These are phyloP conservation scores for Sebastes matsubarae DNA, from an alignment of 2,797 vertebrate genomes.

Conservation along the genomic window DNA sequence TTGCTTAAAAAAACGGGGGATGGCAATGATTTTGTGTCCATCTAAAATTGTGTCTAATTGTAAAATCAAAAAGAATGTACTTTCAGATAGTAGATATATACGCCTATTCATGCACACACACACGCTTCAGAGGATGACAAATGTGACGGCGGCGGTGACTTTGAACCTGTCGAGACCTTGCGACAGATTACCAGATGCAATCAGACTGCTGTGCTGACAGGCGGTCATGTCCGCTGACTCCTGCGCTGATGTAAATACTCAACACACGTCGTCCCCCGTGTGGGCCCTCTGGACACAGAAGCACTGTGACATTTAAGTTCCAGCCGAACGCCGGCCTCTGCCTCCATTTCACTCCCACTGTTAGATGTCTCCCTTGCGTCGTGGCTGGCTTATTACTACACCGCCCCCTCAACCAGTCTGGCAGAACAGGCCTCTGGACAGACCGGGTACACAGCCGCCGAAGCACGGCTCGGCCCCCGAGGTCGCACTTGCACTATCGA, in stretches of 20 bases:
- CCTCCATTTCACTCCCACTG: conserved; percentile 19
- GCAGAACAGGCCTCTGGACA: conserved; percentile 58
- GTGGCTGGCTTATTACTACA: background rate
- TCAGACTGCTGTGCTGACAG: conserved; percentile 43
- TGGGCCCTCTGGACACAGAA: conserved; percentile 46
- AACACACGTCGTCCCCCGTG: conserved; percentile 21
- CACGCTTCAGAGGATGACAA: conserved; percentile 9
- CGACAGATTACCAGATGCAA: conserved; percentile 30
- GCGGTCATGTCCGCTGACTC: conserved; percentile 43
- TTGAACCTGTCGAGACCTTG: conserved; percentile 21
- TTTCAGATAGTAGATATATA: conserved; percentile 4
- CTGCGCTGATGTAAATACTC: conserved; percentile 67
- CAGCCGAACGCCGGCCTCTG: conserved; percentile 8
- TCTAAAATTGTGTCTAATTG: conserved; percentile 35
- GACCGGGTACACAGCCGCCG: conserved; percentile 1
- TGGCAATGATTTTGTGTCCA: conserved; percentile 1
- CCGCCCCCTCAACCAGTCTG: conserved; percentile 30
- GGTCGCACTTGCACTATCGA: conserved; percentile 67
- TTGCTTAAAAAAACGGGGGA: background rate
- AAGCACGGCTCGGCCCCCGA: conserved; percentile 10
- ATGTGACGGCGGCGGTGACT: background rate
- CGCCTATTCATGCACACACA: background rate
- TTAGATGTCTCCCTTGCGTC: conserved; percentile 15
- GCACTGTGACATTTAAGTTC: conserved; percentile 49
- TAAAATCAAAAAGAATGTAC: conserved; percentile 42